phyloP scores from a whole-genome alignment of 2,113 vertebrate genomes.

The Coturnix japonica region DNA sequence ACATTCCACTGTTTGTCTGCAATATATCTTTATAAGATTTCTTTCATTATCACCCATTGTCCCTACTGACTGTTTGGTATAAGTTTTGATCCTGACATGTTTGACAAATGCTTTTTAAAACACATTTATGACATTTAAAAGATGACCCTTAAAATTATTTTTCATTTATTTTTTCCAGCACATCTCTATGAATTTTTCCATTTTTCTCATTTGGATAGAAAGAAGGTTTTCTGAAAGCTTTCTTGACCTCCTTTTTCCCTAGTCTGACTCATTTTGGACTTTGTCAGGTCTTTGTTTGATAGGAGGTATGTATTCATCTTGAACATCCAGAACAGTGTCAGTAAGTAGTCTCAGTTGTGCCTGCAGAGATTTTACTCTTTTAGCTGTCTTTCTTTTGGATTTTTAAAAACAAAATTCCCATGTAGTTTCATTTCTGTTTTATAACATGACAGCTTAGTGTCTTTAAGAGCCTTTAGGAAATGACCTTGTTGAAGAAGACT shows the following conservation, averaged over 20 bases:
- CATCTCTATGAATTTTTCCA: fast-evolving
- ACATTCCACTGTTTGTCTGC: not conserved
- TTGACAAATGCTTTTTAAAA: not conserved
- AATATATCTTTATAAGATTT: not conserved
- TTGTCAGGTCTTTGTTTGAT: not conserved
- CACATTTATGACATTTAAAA: not conserved
- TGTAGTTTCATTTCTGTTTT: not conserved
- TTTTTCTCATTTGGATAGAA: not conserved
- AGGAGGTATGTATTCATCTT: not conserved
- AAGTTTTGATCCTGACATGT: not conserved
- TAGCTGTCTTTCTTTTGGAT: not conserved
- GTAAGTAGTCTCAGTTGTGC: not conserved
- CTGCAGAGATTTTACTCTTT: not conserved
- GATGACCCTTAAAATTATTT: not conserved
- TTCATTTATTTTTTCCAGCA: not conserved
- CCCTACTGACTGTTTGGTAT: not conserved
- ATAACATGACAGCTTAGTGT: not conserved
- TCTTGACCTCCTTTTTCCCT: not conserved
- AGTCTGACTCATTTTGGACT: not conserved
- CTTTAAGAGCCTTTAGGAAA: not conserved
- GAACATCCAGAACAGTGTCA: not conserved
- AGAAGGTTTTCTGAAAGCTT: not conserved
- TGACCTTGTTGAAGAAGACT: not conserved
- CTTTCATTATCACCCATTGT: not conserved
- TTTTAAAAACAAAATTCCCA: not conserved